phyloP scores from a whole-genome alignment of 2,113 vertebrate genomes.

The Protobothrops flavoviridis region DNA sequence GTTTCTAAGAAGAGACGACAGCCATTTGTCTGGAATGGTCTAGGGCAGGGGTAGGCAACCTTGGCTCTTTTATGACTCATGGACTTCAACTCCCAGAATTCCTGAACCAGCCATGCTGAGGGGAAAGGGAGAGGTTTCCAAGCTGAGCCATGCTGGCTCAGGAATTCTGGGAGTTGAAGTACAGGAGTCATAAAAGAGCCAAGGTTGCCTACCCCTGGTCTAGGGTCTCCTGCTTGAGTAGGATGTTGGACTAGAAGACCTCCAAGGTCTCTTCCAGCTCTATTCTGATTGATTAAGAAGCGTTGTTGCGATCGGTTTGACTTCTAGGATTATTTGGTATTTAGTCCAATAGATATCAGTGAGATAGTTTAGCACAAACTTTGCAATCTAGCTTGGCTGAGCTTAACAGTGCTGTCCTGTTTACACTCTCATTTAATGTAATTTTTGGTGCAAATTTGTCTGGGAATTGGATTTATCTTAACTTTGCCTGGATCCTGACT shows the following conservation, averaged over 20 bases:
- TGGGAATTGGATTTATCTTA: not conserved
- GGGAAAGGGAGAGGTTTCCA: too few relatives aligned
- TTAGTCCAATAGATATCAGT: not conserved
- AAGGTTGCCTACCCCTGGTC: too few relatives aligned
- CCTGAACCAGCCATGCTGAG: too few relatives aligned
- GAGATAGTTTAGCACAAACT: not conserved
- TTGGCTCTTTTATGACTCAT: too few relatives aligned
- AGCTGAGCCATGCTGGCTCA: too few relatives aligned
- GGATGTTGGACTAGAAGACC: not conserved
- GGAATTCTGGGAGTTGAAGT: too few relatives aligned
- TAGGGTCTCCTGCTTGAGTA: not conserved
- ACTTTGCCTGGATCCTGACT: conserved; percentile 50
- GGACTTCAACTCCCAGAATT: too few relatives aligned
- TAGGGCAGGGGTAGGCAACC: not conserved
- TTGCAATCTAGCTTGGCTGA: not conserved
- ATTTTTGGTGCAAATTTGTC: not conserved
- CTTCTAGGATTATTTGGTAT: not conserved
- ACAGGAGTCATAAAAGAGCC: too few relatives aligned
- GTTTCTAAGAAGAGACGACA: not conserved
- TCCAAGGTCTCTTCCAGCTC: not conserved
- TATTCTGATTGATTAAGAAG: not conserved
- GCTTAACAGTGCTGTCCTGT: not conserved
- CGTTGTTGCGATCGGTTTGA: not conserved
- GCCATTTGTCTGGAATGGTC: not conserved
- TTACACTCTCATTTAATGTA: not conserved